Evolutionary conservation across 2,113 vertebrate species (phyloP), one percentile per base, ranked within the genome.

Genomic region (Lepus europaeus): DNA sequence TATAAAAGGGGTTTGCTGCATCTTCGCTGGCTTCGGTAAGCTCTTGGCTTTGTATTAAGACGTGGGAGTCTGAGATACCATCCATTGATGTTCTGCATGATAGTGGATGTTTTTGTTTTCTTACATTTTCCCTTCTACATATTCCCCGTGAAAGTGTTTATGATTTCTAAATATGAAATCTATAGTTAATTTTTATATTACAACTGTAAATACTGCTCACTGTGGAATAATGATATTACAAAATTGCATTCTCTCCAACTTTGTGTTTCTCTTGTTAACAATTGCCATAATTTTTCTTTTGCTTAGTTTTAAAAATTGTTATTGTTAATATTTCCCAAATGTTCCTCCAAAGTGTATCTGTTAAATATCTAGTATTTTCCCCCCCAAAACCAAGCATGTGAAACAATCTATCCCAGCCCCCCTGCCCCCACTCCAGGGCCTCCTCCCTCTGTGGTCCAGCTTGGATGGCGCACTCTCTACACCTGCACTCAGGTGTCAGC

Each of bases 201-300:
- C 76, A 31, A 66, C 11, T 87, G 17, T 51, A 78, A 61, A 63
- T 82, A 64, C 17, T 69, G 83, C n/a, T 56, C 59, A 70, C 31
- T 66, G 25, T 51, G 82, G 29, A 92, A n/a, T 31, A 56, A 61
- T 69, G 56, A 19, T 45, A 33, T 63, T 27, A 13, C 25, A 70
- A 31, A 69, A 59, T 64, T 22, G 39, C 4, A 77, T 63, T 73
- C 22, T 66, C 10, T 70, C 61, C 25, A 74, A 36, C 72, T 80
- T 87, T 90, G 63, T 70, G 39, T 74, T 81, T 85, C 74, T 85
- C 56, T 56, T 84, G n/a, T 90, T 89, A 91, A 72, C 27, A 82
- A 49, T 85, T 95, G 61, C 36, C 33, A 39, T 64, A 69, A 49
- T 45, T 82, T 91, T 79, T 76, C n/a, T 83, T 95, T 84, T 77